Conservation (phyloP, 2,113 vertebrate genomes). For the Pteronura brasiliensis region DNA sequence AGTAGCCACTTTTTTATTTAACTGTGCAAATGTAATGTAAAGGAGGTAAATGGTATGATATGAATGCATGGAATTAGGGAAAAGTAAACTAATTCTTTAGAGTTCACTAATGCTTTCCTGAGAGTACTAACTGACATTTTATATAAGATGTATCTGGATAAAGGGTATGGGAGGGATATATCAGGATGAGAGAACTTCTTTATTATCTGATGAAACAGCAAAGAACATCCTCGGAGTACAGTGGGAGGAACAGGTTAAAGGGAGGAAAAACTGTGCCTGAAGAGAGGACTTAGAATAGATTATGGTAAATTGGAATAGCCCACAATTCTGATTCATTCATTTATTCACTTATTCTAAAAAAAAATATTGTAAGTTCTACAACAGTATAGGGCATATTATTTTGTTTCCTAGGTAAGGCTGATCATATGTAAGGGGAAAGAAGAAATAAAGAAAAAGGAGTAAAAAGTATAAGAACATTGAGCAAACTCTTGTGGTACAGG, state of each 20-base stretch:
- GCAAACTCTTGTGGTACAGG: neutral
- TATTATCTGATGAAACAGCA: neutral
- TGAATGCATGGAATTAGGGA: neutral
- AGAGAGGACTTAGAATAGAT: neutral
- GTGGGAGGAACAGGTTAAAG: neutral
- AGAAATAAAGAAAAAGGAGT: neutral
- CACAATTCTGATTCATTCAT: neutral
- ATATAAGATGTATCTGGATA: neutral
- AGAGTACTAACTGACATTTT: neutral
- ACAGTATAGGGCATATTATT: neutral
- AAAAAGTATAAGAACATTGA: neutral
- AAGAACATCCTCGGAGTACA: neutral
- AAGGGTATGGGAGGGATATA: neutral
- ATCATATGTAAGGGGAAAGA: neutral
- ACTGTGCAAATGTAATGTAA: neutral
- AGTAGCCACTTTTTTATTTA: neutral
- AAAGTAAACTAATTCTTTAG: neutral
- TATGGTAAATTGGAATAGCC: neutral
- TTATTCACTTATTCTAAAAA: neutral
- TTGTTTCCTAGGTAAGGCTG: neutral
- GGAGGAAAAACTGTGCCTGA: neutral
- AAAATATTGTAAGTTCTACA: neutral
- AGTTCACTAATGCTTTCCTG: neutral
- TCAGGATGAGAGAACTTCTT: neutral
- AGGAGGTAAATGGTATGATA: neutral